phyloP scores from a whole-genome alignment of 2,113 vertebrate species.

The cattle (Bos taurus) region DNA sequence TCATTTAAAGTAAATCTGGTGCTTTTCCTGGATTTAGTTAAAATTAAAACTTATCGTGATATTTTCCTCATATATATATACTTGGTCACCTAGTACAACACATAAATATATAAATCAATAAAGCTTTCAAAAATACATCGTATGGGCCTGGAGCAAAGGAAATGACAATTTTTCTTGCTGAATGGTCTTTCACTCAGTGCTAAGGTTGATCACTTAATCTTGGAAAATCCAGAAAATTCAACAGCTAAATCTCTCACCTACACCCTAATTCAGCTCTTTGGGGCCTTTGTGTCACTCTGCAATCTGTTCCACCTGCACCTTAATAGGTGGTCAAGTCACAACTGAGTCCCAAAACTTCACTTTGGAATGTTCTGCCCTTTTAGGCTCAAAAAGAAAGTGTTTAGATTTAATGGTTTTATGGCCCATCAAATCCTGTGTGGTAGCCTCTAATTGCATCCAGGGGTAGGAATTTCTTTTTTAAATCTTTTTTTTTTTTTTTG shows the following conservation, averaged over 20 bases:
- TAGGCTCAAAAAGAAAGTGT: slow-evolving; percentile 51
- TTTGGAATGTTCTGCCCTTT: slow-evolving; percentile 53
- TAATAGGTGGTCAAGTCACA: background rate
- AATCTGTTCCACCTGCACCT: slow-evolving; percentile 37
- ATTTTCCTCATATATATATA: slow-evolving; percentile 54
- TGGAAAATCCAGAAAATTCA: slow-evolving; percentile 66
- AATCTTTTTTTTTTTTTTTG: slow-evolving; percentile 28
- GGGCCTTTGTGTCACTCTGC: background rate
- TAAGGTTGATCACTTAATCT: slow-evolving; percentile 53
- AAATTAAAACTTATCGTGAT: slow-evolving; percentile 27
- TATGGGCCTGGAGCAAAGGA: slow-evolving; percentile 60
- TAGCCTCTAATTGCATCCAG: slow-evolving; percentile 58
- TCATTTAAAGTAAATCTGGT: background rate
- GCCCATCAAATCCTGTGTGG: slow-evolving; percentile 65
- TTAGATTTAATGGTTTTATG: slow-evolving; percentile 57
- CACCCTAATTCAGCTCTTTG: slow-evolving; percentile 1
- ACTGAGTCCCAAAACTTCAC: slow-evolving; percentile 23
- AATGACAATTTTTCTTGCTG: slow-evolving; percentile 54
- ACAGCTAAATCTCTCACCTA: slow-evolving; percentile 60
- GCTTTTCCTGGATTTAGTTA: slow-evolving; percentile 38
- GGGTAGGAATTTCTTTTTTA: slow-evolving; percentile 43
- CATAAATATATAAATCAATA: slow-evolving; percentile 59
- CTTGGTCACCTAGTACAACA: slow-evolving; percentile 19
- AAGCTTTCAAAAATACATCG: slow-evolving; percentile 41
- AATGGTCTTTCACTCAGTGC: slow-evolving; percentile 43